phyloP scores from a whole-genome alignment of 2,888 invertebrate genomes.

The Disparrhopalites patrizii region DNA sequence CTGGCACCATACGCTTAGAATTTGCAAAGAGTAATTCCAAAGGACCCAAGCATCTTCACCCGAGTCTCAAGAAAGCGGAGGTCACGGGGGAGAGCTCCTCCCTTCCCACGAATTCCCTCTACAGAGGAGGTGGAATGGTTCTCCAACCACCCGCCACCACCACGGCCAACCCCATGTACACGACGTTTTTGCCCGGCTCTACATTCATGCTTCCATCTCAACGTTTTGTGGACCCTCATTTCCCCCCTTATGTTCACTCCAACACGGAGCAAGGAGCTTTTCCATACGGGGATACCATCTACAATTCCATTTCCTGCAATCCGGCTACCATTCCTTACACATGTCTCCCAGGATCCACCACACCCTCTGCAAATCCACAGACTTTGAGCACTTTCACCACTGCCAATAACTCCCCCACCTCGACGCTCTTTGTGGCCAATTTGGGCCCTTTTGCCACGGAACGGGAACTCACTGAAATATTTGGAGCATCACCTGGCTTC shows the following conservation, averaged over 20 bases:
- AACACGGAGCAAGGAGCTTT: neutral
- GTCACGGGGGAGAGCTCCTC: neutral
- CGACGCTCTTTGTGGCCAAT: conserved; percentile 12
- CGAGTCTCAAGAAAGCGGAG: neutral
- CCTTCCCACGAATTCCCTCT: no score
- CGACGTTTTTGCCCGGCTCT: neutral
- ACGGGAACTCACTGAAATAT: conserved; percentile 2
- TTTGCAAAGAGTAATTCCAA: conserved; percentile 22
- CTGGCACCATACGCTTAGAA: conserved; percentile 3
- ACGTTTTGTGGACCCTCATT: neutral
- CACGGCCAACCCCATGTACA: neutral
- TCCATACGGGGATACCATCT: neutral
- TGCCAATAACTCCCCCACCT: neutral
- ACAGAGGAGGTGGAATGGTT: no score
- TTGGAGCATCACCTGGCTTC: conserved; percentile 91
- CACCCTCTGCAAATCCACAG: neutral
- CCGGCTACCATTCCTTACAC: neutral
- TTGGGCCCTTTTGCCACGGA: conserved; percentile 7
- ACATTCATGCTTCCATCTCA: neutral
- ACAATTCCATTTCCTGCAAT: neutral
- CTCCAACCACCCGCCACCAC: neutral
- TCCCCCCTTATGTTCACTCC: neutral
- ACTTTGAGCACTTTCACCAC: neutral
- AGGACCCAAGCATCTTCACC: neutral
- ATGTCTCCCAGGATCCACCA: neutral